These are phyloP conservation scores for Calameuta idolon DNA, from an alignment of 2,888 invertebrate species.

Conservation along the genomic window DNA sequence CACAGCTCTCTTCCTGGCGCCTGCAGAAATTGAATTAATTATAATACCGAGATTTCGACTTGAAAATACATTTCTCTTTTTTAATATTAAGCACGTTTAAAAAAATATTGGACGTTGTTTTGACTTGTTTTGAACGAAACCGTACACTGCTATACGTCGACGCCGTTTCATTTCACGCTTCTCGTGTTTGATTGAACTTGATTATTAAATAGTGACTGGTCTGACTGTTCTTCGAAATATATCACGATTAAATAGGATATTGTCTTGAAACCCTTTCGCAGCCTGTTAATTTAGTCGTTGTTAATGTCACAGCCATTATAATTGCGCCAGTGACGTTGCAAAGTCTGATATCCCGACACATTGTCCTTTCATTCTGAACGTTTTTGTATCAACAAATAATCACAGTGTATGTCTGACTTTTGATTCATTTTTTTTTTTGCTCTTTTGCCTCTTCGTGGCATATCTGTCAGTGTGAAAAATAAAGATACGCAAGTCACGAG, in stretches of 20 bases:
- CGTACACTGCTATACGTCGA: background rate
- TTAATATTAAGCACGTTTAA: too few relatives aligned
- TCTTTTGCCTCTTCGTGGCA: background rate
- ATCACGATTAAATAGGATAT: background rate
- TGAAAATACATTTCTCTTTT: background rate
- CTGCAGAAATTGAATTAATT: background rate
- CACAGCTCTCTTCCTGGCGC: background rate
- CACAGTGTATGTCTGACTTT: background rate
- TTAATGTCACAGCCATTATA: background rate
- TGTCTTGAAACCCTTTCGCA: background rate
- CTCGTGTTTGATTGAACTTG: background rate
- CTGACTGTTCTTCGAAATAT: background rate
- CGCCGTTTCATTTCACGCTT: background rate
- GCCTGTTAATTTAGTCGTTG: background rate
- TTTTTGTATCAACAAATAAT: background rate
- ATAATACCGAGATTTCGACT: background rate
- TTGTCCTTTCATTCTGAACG: background rate
- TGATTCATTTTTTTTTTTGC: background rate
- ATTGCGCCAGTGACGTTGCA: background rate
- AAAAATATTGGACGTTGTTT: background rate
- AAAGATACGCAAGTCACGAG: background rate
- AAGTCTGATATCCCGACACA: too few relatives aligned
- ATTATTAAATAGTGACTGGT: background rate
- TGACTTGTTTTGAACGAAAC: background rate
- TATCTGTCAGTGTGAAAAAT: background rate